Evolutionary conservation across 2,113 vertebrate genomes (phyloP), one percentile per base, ranked within the genome.

Genomic region (Perca flavescens): DNA sequence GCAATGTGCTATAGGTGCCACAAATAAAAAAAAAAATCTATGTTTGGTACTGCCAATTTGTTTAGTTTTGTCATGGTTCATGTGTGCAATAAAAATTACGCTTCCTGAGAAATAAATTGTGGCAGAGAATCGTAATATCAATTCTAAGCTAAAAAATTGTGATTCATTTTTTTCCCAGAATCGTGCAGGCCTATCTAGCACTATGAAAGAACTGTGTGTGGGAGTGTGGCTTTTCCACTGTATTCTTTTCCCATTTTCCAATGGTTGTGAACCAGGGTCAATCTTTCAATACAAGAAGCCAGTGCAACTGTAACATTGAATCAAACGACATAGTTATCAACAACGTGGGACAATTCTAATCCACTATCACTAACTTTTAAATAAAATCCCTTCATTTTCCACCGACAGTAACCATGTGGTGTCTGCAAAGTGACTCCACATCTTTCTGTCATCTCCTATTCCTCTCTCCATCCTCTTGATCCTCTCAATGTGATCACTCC

Each of bases 181-280:
- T 28, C 28, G 28, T 28, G 28, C 28, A 28, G 28, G 28, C 28
- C 28, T 28, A 28, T 28, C 31, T 34, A 34, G 31, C 21, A 16
- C 21, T 60, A 36, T 25, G 36, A 64, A 46, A 72, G 52, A 9
- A 13, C 66, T 47, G 54, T 6, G n/a, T 16, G 34, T 10, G 25
- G 43, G 21, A 74, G n/a, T 57, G 62, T 3, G 11, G 43, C 69
- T 75, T 89, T 71, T 68, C 73, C 74, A 68, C 58, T 54, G 12
- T 31, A 31, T 16, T 19, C 22, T 34, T 19, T 34, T 63, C 46
- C 54, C 15, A 49, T 85, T 86, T 86, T 88, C 79, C 81, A 80
- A 50, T 57, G 58, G 62, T 31, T 82, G 14, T 68, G 79, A 76
- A 21, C 25, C 53, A 66, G 12, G 31, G 52, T 65, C 74, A 61